Evolutionary conservation across 2,797 vertebrate genomes (phyloP).

Genomic region (Coluber constrictor): DNA sequence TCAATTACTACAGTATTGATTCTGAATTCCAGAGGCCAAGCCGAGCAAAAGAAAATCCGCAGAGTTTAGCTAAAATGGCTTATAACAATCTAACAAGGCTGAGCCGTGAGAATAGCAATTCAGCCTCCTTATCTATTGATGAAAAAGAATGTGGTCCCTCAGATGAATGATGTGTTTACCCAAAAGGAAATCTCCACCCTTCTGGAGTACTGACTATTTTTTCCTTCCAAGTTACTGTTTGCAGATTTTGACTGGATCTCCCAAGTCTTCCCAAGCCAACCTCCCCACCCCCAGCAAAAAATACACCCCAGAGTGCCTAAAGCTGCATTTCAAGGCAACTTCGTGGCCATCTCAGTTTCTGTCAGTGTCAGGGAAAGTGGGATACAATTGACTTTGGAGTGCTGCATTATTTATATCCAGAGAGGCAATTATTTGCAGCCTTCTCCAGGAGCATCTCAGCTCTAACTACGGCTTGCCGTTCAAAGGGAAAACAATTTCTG

Average conservation of each 20-base stretch:
- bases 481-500: neutral
- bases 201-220: conserved; percentile 84
- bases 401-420: fast-evolving
- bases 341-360: fast-evolving
- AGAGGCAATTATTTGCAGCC: neutral
- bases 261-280: conserved; percentile 56
- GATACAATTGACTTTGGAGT: fast-evolving
- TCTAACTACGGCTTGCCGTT: neutral
- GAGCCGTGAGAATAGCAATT: conserved; percentile 73
- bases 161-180: conserved; percentile 98
- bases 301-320: conserved; percentile 17
- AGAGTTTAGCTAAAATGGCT: conserved; percentile 37
- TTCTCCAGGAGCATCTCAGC: neutral
- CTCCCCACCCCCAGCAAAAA: conserved; percentile 27
- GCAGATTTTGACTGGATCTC: conserved; percentile 69
- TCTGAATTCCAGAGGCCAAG: conserved; percentile 34
- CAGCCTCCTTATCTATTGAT: conserved; percentile 89
- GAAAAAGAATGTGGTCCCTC: conserved; percentile 93
- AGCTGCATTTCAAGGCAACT: neutral
- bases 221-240: conserved; percentile 82
- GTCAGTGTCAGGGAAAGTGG: fast-evolving
- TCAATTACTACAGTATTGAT: neutral
- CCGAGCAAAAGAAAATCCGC: conserved; percentile 18
- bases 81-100: conserved; percentile 59
- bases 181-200: conserved; percentile 97